Conservation (phyloP, 2,888 invertebrate genomes). For the Agelastica alni region DNA sequence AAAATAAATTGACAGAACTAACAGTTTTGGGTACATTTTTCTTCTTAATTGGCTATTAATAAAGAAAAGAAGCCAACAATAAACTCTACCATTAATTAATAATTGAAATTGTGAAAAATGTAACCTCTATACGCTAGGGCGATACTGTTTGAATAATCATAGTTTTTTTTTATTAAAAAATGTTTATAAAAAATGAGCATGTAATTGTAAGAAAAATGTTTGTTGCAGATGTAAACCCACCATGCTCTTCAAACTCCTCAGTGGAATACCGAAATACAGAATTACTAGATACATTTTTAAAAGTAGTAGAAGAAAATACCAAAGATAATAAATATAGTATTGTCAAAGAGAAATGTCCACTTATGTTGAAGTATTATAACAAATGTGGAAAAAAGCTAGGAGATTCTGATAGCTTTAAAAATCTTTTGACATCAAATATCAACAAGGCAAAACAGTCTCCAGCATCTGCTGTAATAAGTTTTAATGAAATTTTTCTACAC, state of each 20-base stretch:
- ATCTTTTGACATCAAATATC: conserved; percentile 29
- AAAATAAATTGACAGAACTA: not conserved
- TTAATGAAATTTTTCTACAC: conserved; percentile 40
- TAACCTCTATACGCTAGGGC: not conserved
- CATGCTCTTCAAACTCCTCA: not conserved
- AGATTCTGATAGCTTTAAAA: conserved; percentile 30
- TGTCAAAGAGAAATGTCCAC: conserved; percentile 29
- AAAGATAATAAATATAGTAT: conserved; percentile 12
- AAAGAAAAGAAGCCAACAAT: too few species aligned
- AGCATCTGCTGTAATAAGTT: conserved; percentile 37
- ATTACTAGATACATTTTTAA: conserved; percentile 30
- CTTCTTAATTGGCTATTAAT: not conserved
- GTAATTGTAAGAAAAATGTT: too few species aligned
- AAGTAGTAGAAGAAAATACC: conserved; percentile 27
- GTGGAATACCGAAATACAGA: not conserved
- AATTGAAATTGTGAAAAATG: too few species aligned
- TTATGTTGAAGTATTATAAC: conserved; percentile 36
- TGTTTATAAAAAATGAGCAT: too few species aligned
- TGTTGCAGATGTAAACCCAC: not conserved
- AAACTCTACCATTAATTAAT: too few species aligned
- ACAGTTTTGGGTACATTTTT: not conserved
- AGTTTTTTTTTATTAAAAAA: not conserved
- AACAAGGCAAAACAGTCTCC: conserved; percentile 31
- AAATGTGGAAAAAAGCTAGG: conserved; percentile 30
- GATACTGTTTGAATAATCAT: not conserved